Percentiles rank a stretch among this genome's conserved stretches.
Evolutionary conservation across 2,888 invertebrate genomes (phyloP).

Genomic region (Gonocerus acuteangulatus): DNA sequence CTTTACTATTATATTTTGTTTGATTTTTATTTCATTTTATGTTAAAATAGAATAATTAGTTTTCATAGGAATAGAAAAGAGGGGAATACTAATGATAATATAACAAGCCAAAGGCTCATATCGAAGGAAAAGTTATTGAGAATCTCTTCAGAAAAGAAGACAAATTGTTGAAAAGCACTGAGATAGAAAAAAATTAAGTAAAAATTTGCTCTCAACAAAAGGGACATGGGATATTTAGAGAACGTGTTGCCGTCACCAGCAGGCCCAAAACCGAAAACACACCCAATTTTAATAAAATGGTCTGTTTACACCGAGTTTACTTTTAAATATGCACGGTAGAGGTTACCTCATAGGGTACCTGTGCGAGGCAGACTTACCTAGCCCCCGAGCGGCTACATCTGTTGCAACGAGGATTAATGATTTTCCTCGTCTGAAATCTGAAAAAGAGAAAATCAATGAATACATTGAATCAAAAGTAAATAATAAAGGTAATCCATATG

Average conservation of each 20-base stretch:
- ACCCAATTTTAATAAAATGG: neutral
- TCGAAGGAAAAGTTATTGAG: too few species aligned
- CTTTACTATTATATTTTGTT: too few species aligned
- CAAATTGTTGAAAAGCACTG: constrained; percentile 13
- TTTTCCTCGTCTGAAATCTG: constrained; percentile 78
- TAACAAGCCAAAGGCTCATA: too few species aligned
- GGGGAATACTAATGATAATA: too few species aligned
- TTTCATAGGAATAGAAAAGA: too few species aligned
- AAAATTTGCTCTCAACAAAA: neutral
- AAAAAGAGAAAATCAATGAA: constrained; percentile 40
- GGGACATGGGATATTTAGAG: constrained; percentile 17
- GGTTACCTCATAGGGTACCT: neutral
- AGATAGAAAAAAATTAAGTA: neutral
- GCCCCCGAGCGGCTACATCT: constrained; percentile 92
- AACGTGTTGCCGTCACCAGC: constrained; percentile 21
- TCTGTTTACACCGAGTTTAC: constrained; percentile 11
- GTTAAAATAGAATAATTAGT: too few species aligned
- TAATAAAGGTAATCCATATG: neutral
- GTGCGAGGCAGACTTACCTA: constrained; percentile 55
- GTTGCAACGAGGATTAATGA: constrained; percentile 90
- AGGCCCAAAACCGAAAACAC: neutral
- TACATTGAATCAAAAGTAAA: neutral
- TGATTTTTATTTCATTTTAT: too few species aligned
- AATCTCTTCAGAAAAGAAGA: too few species aligned
- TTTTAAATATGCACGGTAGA: neutral